These are phyloP conservation scores for Octopus bimaculoides DNA, from an alignment of 1,140 invertebrate species.

Conservation along the genomic window DNA sequence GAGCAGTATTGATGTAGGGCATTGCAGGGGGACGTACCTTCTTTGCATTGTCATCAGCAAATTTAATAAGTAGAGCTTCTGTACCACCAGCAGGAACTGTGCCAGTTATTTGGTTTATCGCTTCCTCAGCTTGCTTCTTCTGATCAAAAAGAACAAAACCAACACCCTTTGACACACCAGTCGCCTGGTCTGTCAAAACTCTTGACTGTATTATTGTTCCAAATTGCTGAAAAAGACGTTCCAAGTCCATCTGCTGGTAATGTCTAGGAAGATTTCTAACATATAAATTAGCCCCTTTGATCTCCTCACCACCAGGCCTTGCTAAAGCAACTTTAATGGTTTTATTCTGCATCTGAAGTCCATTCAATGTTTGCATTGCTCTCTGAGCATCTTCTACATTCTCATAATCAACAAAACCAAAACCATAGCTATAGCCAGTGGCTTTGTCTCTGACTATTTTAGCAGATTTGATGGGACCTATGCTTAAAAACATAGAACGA, in stretches of 20 bases:
- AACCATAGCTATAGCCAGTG: slow-evolving; percentile 91
- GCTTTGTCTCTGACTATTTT: slow-evolving; percentile 74
- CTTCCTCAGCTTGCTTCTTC: slow-evolving; percentile 74
- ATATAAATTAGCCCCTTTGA: slow-evolving; percentile 91
- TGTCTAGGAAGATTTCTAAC: slow-evolving; percentile 82
- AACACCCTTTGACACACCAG: slow-evolving; percentile 78
- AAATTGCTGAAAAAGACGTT: slow-evolving; percentile 79
- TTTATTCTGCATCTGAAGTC: slow-evolving; percentile 80
- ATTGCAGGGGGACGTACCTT: slow-evolving; percentile 30
- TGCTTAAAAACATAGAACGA: slow-evolving; percentile 79
- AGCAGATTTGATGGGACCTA: slow-evolving; percentile 72
- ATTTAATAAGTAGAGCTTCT: slow-evolving; percentile 77
- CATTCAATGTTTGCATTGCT: slow-evolving; percentile 83
- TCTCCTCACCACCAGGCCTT: slow-evolving; percentile 83
- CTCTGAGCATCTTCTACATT: slow-evolving; percentile 78
- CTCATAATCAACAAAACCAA: slow-evolving; percentile 89
- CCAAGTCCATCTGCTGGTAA: slow-evolving; percentile 67
- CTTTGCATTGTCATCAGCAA: slow-evolving; percentile 89
- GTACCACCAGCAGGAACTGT: slow-evolving; percentile 76
- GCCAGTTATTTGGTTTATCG: slow-evolving; percentile 79
- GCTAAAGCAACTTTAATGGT: slow-evolving; percentile 86
- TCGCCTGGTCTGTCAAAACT: slow-evolving; percentile 81
- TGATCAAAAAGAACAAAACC: slow-evolving; percentile 73
- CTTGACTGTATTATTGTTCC: slow-evolving; percentile 87
- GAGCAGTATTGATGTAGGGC: slow-evolving; percentile 12